Conservation (phyloP, 2,888 invertebrate genomes). For the Agrochola macilenta region DNA sequence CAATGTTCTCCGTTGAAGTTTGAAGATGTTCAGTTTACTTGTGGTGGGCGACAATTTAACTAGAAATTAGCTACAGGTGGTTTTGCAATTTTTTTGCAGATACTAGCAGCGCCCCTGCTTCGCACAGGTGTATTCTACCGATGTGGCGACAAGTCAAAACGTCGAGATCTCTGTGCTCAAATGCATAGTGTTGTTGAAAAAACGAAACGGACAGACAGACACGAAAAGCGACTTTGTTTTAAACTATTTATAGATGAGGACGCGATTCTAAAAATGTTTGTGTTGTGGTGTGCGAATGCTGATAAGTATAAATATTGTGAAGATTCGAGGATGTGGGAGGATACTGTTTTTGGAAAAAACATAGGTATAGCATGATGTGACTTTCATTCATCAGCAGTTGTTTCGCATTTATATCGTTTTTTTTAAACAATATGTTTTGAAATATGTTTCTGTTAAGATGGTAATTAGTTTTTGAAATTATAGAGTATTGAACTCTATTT, state of each 20-base stretch:
- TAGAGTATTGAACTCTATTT: neutral
- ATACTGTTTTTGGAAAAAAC: slow-evolving; percentile 28
- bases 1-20: slow-evolving; percentile 8
- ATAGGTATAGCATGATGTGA: neutral
- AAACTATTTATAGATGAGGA: slow-evolving; percentile 23
- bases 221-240: slow-evolving; percentile 26
- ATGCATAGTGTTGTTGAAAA: neutral
- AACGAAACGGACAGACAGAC: slow-evolving; percentile 17
- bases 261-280: slow-evolving; percentile 31
- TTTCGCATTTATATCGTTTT: neutral
- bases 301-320: slow-evolving; percentile 30
- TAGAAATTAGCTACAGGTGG: neutral
- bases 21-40: too few species aligned
- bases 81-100: neutral
- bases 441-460: neutral
- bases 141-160: slow-evolving; percentile 2
- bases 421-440: neutral
- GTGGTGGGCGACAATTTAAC: too few species aligned
- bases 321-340: slow-evolving; percentile 15
- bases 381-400: slow-evolving; percentile 15
- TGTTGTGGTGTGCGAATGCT: slow-evolving; percentile 26
- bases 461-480: slow-evolving; percentile 1
- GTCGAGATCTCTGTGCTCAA: neutral
- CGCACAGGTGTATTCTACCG: neutral
- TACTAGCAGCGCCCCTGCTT: neutral